Conservation (phyloP, 1,140 invertebrate species). For the Drosophila azteca region DNA sequence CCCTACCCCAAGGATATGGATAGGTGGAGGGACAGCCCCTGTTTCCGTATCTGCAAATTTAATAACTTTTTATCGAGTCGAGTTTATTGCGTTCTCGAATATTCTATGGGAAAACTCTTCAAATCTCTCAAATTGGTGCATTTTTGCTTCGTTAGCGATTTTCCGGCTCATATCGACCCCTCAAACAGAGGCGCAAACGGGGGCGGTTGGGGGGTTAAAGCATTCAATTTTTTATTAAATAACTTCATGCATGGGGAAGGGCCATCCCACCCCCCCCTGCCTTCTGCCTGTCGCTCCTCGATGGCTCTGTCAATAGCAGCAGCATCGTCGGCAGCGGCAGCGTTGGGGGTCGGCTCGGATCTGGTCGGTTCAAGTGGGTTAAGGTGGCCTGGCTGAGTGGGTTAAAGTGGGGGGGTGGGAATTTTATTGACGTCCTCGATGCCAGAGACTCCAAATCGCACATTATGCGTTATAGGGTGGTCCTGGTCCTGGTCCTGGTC, state of each 20-base stretch:
- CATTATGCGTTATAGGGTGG: conserved; percentile 67
- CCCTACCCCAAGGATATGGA: too few relatives aligned
- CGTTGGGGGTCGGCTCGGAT: conserved; percentile 5
- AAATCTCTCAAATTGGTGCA: conserved; percentile 15
- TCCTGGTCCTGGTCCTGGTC: conserved; percentile 34
- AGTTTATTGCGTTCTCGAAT: too few relatives aligned
- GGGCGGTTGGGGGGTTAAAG: conserved; percentile 26
- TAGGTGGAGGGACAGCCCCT: too few relatives aligned
- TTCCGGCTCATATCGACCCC: conserved; percentile 49
- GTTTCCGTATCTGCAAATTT: too few relatives aligned
- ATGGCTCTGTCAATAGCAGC: conserved; percentile 77
- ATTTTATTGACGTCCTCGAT: conserved; percentile 72
- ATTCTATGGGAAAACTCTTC: too few relatives aligned
- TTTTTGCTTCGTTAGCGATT: conserved; percentile 44
- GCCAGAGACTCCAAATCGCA: conserved; percentile 68
- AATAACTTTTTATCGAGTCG: too few relatives aligned
- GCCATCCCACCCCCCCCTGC: conserved; percentile 30
- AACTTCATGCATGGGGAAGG: conserved; percentile 78
- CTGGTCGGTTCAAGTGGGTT: conserved; percentile 32
- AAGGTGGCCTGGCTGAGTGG: conserved; percentile 12
- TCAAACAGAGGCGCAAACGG: too few relatives aligned
- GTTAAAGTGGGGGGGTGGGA: conserved; percentile 29
- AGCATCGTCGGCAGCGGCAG: conserved; percentile 9
- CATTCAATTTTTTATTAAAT: conserved; percentile 80
- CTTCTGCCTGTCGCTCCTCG: conserved; percentile 52